A percentile compares a stretch with the other conserved stretches of the same genome.
These are phyloP conservation scores for Hypselothyrea guttata DNA, from an alignment of 2,888 invertebrate species.

Conservation along the genomic window DNA sequence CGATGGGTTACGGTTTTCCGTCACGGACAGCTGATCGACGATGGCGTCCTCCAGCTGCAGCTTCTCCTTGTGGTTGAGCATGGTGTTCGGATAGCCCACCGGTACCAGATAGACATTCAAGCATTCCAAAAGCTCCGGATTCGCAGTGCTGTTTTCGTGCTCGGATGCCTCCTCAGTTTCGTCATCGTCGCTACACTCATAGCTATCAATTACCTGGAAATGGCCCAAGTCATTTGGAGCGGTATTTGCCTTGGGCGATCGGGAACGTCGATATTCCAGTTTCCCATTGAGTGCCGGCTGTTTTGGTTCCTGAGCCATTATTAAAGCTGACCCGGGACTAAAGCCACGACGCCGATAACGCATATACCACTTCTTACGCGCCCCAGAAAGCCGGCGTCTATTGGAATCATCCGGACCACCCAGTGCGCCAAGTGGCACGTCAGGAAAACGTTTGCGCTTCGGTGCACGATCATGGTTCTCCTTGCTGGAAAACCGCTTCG, in stretches of 20 bases:
- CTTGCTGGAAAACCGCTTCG: background rate
- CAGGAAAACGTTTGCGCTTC: background rate
- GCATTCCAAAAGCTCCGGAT: background rate
- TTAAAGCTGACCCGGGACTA: conserved; percentile 1
- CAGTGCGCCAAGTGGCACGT: conserved; percentile 3
- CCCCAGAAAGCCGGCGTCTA: conserved; percentile 4
- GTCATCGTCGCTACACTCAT: background rate
- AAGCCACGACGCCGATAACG: conserved; percentile 28
- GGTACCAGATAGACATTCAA: conserved; percentile 18
- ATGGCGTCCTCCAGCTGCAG: conserved; percentile 40
- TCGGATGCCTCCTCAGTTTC: background rate
- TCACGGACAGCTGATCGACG: conserved; percentile 17
- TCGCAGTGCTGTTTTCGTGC: background rate
- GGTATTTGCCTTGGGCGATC: background rate
- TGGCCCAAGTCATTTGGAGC: background rate
- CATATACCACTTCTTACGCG: conserved; percentile 31
- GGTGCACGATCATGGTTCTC: background rate
- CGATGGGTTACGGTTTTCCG: background rate
- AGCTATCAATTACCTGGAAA: too few relatives aligned
- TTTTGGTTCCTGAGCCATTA: conserved; percentile 30
- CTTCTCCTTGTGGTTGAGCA: conserved; percentile 13
- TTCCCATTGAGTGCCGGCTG: conserved; percentile 21
- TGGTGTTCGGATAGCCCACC: conserved; percentile 18
- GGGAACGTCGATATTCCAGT: background rate
- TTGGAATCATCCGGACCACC: conserved; percentile 2